Percentiles rank a stretch among this genome's conserved stretches.
phyloP scores from a whole-genome alignment of 1,140 invertebrate genomes.

The Rhyacophila brunnea region DNA sequence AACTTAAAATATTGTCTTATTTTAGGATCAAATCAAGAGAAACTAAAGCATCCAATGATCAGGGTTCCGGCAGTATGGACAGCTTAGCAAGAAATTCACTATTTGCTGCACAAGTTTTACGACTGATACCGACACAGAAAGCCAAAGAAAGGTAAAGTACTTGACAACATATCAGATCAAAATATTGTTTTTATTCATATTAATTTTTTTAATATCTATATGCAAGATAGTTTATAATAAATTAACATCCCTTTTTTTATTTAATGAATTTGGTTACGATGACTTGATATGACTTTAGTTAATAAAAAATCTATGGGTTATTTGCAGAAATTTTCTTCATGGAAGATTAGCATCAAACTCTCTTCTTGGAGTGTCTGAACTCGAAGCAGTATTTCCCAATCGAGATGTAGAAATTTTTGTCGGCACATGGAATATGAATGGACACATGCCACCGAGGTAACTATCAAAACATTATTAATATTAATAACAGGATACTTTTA shows the following conservation, averaged over 20 bases:
- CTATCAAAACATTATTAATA: too few species aligned
- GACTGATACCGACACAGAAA: slow-evolving; percentile 76
- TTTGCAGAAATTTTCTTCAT: slow-evolving; percentile 71
- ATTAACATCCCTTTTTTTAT: neutral
- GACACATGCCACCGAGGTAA: slow-evolving; percentile 72
- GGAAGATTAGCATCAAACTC: slow-evolving; percentile 75
- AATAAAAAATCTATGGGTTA: too few species aligned
- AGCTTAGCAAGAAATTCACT: slow-evolving; percentile 70
- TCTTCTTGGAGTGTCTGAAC: slow-evolving; percentile 75
- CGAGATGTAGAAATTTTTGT: slow-evolving; percentile 84
- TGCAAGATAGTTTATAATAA: neutral
- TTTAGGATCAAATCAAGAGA: slow-evolving; percentile 16
- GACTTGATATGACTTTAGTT: too few species aligned
- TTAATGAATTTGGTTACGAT: too few species aligned
- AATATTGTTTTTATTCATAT: too few species aligned
- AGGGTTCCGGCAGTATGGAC: slow-evolving; percentile 59
- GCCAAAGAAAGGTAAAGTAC: slow-evolving; percentile 72
- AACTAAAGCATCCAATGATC: slow-evolving; percentile 15
- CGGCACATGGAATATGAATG: slow-evolving; percentile 97
- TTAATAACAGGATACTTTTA: too few species aligned
- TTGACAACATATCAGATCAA: too few species aligned
- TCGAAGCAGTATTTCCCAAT: slow-evolving; percentile 83
- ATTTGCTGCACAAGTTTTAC: slow-evolving; percentile 73
- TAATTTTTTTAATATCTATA: too few species aligned
- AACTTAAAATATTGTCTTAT: too few species aligned